phyloP scores from a whole-genome alignment of 2,113 vertebrate species.

The Laticauda colubrina region DNA sequence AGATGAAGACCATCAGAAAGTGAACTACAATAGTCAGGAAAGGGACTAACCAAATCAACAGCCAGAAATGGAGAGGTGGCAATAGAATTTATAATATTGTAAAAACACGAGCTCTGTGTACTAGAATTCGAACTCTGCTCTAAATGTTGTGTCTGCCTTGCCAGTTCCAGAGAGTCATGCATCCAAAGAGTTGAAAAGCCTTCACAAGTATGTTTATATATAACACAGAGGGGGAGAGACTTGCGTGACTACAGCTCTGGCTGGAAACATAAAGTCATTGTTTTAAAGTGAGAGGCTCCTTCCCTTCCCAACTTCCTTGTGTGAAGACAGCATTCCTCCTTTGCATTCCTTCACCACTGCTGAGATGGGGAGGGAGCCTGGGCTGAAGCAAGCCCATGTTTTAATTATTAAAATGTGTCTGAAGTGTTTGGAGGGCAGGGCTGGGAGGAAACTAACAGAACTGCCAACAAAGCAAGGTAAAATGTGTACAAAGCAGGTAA shows the following conservation, averaged over 20 bases:
- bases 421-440: not conserved
- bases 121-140: not conserved
- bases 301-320: constrained; percentile 25
- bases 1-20: not conserved
- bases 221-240: not conserved
- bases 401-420: constrained; percentile 16
- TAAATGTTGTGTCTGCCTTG: not conserved
- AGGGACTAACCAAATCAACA: not conserved
- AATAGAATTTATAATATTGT: not conserved
- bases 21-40: not conserved
- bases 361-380: constrained; percentile 4
- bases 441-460: not conserved
- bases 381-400: constrained; percentile 8
- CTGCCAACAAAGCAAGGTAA: not conserved
- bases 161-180: not conserved
- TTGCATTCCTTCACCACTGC: constrained; percentile 21
- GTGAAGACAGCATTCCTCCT: constrained; percentile 21
- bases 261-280: constrained; percentile 35
- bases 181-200: constrained; percentile 23
- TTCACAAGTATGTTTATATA: not conserved
- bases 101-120: not conserved
- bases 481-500: constrained; percentile 18
- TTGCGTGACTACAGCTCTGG: constrained; percentile 26
- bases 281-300: constrained; percentile 23
- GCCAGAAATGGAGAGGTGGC: not conserved